Evolutionary conservation across 2,797 vertebrate genomes (phyloP).

Genomic region (Natrix natrix): DNA sequence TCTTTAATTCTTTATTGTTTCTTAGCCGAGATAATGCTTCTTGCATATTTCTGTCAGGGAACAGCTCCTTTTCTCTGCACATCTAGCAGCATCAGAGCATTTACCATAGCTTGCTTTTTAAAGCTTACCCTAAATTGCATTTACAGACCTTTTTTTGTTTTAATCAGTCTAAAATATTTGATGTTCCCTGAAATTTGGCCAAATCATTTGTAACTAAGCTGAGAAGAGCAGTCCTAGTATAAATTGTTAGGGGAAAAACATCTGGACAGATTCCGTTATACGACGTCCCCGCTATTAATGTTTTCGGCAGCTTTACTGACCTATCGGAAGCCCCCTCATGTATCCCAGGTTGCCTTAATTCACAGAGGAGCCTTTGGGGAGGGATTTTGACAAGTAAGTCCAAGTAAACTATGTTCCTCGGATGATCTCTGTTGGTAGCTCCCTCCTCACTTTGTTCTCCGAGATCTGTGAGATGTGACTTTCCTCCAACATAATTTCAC

Average conservation of each 20-base stretch:
- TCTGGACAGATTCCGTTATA: background rate
- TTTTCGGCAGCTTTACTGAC: background rate
- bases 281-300: background rate
- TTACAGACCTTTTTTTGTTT: background rate
- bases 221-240: background rate
- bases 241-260: background rate
- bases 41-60: background rate
- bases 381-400: background rate
- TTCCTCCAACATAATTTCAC: background rate
- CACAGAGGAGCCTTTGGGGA: background rate
- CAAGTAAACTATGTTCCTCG: background rate
- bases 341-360: background rate
- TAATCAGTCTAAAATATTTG: background rate
- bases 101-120: background rate
- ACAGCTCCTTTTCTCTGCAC: background rate
- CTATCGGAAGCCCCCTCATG: background rate
- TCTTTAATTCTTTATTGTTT: background rate
- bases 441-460: background rate
- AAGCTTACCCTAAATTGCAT: background rate
- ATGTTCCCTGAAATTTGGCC: background rate
- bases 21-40: background rate
- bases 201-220: background rate
- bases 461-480: background rate
- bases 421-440: background rate
- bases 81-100: background rate